These are phyloP conservation scores for Luffia ferchaultella DNA, from an alignment of 2,888 invertebrate genomes.

Conservation along the genomic window DNA sequence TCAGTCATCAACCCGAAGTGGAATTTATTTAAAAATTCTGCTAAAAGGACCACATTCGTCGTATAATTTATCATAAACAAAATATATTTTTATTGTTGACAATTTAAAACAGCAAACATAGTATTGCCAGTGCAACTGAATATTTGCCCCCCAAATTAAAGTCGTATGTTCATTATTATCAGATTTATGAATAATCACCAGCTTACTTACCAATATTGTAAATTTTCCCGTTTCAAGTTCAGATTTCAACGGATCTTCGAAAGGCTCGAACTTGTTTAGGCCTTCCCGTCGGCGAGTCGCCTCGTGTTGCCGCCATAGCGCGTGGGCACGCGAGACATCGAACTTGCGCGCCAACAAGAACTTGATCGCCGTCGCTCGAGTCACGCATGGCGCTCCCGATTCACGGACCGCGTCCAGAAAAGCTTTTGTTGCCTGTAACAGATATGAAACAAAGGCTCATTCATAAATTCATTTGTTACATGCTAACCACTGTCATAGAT, in stretches of 20 bases:
- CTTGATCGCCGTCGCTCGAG: conserved; percentile 91
- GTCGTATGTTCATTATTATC: no score
- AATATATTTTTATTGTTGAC: no score
- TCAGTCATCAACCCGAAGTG: no score
- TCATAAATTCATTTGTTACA: background rate
- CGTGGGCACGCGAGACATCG: conserved; percentile 88
- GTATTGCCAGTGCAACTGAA: no score
- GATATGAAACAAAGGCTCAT: conserved; percentile 11
- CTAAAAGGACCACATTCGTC: no score
- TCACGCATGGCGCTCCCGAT: conserved; percentile 61
- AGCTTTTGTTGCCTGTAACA: conserved; percentile 79
- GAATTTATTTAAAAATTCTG: no score
- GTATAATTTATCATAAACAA: no score
- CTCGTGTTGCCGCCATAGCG: conserved; percentile 93
- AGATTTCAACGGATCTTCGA: conserved; percentile 80
- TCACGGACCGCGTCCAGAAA: conserved; percentile 81
- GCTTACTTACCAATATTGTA: conserved; percentile 86
- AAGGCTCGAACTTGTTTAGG: conserved; percentile 83
- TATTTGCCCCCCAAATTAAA: no score
- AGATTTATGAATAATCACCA: no score
- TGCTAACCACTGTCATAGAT: background rate
- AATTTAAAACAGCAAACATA: no score
- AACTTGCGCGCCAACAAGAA: conserved; percentile 95
- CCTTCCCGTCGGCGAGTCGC: conserved; percentile 88
- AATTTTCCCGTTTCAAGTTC: conserved; percentile 95